Base-by-base conservation (phyloP, 2,113 vertebrate genomes). In the Gallinago paraguaiae region DNA sequence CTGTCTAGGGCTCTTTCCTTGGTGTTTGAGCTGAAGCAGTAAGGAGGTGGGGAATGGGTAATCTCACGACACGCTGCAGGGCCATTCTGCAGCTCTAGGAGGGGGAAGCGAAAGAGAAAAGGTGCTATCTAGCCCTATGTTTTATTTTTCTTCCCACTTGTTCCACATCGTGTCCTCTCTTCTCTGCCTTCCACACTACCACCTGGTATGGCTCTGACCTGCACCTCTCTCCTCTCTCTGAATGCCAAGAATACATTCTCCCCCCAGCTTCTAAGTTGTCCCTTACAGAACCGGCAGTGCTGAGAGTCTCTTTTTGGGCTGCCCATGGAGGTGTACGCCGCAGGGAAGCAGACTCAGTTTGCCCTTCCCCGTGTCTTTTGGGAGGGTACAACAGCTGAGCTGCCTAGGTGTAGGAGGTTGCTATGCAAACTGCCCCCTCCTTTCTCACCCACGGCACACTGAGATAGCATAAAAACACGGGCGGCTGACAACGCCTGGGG, bases 401-500 rank as follows among this genome's bases (percentile, higher is more conserved):
- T 95, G 95, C 78, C 80, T 93, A 85, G 64, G 45, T 64, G 94
- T 96, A 87, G 96, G 93, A 86, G 93, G 97, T 96, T 95, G 96
- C 96, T 91, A 93, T 91, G 96, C 95, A 92, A 97, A 95, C 94
- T 96, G 74, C 91, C 97, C 91, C 89, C 93, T 93, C 92, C 80
- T 90, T 94, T 91, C 92, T 91, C 96, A 96, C 97, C 92, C 71
- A 79, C 63, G 27, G 19, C 74, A 48, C 72, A 54, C 91, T 17
- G 61, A 90, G 54, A 79, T 35, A 57, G 69, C 68, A 91, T 82
- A 84, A 63, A 90, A 72, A 70, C 93, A 79, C 37, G 14, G 48
- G 74, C 82, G 65, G 91, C 72, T 87, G 96, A 92, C 15, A 24
- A 68, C 4, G 90, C 95, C 94, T 96, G 94, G 91, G 28, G 79